These are phyloP conservation scores for Haemorhous mexicanus DNA, from an alignment of 2,113 vertebrate genomes.

Conservation along the genomic window DNA sequence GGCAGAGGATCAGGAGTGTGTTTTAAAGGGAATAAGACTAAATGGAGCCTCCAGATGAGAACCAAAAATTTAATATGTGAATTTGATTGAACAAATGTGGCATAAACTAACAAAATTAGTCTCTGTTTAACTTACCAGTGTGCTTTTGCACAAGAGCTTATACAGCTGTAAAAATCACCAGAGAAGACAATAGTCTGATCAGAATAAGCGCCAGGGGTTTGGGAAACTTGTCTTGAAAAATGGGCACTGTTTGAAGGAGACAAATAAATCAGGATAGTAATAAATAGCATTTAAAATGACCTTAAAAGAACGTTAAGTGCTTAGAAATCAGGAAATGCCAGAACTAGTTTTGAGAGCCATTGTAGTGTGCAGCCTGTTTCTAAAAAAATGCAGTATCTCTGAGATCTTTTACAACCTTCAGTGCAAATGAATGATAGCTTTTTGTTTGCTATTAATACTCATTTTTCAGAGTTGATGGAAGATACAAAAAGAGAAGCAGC, in stretches of 20 bases:
- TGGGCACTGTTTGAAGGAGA: neutral
- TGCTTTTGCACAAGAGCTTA: rapidly evolving
- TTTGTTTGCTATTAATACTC: conserved; percentile 26
- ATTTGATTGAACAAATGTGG: neutral
- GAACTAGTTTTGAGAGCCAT: neutral
- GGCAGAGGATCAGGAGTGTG: neutral
- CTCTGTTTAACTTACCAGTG: neutral
- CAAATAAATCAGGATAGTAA: neutral
- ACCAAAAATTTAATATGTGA: neutral
- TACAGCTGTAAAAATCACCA: neutral
- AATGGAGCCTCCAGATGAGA: neutral
- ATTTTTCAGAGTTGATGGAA: neutral
- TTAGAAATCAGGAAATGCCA: conserved; percentile 41
- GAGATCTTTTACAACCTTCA: neutral
- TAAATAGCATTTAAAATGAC: conserved; percentile 8
- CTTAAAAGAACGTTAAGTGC: conserved; percentile 27
- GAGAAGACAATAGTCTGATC: neutral
- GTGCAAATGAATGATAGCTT: conserved; percentile 6
- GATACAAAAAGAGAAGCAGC: neutral
- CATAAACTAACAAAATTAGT: neutral
- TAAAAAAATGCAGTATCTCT: conserved; percentile 9
- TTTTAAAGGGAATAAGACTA: neutral
- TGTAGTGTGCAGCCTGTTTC: neutral
- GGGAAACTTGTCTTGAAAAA: neutral
- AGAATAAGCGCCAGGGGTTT: neutral